Evolutionary conservation across 2,113 vertebrate genomes (phyloP), one percentile per base, ranked within the genome.

Genomic region (Damaliscus lunatus): DNA sequence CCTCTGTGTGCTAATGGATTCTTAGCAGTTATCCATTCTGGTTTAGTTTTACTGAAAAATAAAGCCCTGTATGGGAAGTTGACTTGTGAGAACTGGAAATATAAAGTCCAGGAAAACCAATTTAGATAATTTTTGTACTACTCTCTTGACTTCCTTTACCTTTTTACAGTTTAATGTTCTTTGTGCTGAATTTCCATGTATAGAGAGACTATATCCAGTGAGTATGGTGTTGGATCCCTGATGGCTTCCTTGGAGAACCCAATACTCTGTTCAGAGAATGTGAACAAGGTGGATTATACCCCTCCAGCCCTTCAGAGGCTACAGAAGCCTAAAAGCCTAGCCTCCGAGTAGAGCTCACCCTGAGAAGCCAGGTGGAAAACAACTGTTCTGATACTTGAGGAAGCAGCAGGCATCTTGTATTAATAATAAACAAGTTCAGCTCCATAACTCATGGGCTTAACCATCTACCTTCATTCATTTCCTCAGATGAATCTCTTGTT

Each of bases 391-490:
- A 64, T 77, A 86, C 33, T 48, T 53, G 8, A 81, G 94, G 82
- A 92, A 93, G 21, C 31, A 78, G 27, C 48, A 59, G 40, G 15
- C 62, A 67, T 53, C 71, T 90, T 67, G 3, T 59, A 90, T 64
- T 87, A 94, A 77, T 77, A 77, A 77, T 77, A 77, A 92, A 43
- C 17, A 94, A 81, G 36, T 33, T 90, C 59, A 93, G 21, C 74
- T 88, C 43, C 15, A 2, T 95, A 90, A 60, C 25, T 83, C 6
- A 33, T 92, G 33, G 4, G 77, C 62, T 86, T 93, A 93, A 53
- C 23, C 14, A 48, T 57, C n/a, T 92, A 93, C 78, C 19, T 59
- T 50, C 81, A 67, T 97, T 95, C 33, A 67, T 83, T 94, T 96
- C 55, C 93, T 36, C 43, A 95, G 40, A 80, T 48, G 14, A 90